Conservation (phyloP, 2,797 vertebrate species). For the Poeciliopsis paucimaculata region DNA sequence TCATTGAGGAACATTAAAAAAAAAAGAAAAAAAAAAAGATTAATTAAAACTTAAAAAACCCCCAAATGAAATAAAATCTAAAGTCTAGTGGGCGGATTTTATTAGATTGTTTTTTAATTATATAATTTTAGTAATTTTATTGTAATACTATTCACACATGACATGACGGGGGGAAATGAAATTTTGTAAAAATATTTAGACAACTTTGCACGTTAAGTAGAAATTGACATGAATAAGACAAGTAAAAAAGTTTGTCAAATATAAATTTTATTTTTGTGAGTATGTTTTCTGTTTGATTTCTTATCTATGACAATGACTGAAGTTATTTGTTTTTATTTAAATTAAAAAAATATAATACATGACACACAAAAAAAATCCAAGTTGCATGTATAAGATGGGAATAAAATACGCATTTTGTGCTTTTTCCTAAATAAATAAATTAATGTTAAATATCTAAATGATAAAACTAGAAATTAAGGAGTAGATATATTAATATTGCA, state of each 20-base stretch:
- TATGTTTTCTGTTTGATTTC: not conserved
- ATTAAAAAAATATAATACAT: not conserved
- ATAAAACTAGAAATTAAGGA: not conserved
- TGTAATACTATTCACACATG: not conserved
- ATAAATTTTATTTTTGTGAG: not conserved
- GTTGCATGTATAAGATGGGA: not conserved
- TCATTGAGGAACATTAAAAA: not conserved
- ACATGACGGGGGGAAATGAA: not conserved
- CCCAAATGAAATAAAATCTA: not conserved
- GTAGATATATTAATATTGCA: not conserved
- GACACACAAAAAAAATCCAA: not conserved
- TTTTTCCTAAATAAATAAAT: not conserved
- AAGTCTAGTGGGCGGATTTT: not conserved
- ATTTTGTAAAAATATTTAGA: not conserved
- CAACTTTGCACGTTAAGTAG: not conserved
- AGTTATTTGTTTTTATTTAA: not conserved
- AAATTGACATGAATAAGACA: not conserved
- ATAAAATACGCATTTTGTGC: not conserved
- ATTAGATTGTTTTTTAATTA: not conserved
- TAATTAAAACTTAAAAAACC: not conserved
- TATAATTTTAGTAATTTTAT: not conserved
- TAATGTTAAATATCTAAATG: not conserved
- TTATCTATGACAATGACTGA: not conserved
- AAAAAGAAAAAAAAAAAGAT: too few species aligned
- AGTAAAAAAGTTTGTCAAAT: not conserved